Evolutionary conservation across 1,140 invertebrate species (phyloP).

Genomic region (Xylocopa sonorina): DNA sequence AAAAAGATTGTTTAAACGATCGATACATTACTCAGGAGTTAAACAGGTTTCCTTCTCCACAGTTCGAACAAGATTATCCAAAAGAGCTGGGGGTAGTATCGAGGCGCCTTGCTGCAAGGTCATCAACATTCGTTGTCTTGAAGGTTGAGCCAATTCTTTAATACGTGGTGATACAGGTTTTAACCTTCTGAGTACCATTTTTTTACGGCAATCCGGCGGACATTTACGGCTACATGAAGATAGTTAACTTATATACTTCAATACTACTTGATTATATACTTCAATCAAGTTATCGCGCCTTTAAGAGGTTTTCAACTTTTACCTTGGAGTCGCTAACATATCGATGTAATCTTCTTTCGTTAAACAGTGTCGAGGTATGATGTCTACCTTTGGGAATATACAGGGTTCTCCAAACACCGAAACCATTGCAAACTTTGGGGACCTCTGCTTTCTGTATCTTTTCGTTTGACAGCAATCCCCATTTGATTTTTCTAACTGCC

Average conservation of each 20-base stretch:
- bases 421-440: constrained; percentile 51
- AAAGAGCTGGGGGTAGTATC: constrained; percentile 63
- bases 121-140: constrained; percentile 64
- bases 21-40: constrained; percentile 74
- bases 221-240: constrained; percentile 63
- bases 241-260: too few species aligned
- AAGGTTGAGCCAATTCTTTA: constrained; percentile 72
- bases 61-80: constrained; percentile 72
- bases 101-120: constrained; percentile 65
- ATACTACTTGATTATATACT: too few species aligned
- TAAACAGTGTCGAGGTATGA: constrained; percentile 69
- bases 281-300: too few species aligned
- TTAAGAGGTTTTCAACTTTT: not conserved
- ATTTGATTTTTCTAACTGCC: constrained; percentile 28
- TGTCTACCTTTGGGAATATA: constrained; percentile 57
- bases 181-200: constrained; percentile 39
- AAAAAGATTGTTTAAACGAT: not conserved
- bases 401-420: constrained; percentile 65
- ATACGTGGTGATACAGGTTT: constrained; percentile 62
- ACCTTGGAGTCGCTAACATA: constrained; percentile 71
- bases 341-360: constrained; percentile 70
- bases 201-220: constrained; percentile 46
- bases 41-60: constrained; percentile 72
- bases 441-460: constrained; percentile 9
- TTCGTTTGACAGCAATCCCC: constrained; percentile 45